phyloP scores from a whole-genome alignment of 2,797 vertebrate species.

The Podargus strigoides region DNA sequence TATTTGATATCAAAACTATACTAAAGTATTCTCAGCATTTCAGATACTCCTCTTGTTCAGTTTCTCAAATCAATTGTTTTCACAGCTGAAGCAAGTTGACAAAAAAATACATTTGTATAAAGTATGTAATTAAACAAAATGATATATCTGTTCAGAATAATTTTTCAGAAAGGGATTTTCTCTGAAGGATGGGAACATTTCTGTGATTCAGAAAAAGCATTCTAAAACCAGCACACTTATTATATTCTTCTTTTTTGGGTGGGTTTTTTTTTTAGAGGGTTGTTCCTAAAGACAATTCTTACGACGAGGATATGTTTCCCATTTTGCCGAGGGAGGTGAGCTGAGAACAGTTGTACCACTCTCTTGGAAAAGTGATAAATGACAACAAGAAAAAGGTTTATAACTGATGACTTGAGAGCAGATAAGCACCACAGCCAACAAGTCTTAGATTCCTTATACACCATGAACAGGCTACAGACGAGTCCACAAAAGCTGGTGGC shows the following conservation, averaged over 20 bases:
- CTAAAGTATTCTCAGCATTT: background rate
- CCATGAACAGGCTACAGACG: background rate
- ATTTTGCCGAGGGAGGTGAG: background rate
- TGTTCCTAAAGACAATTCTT: background rate
- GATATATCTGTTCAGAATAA: background rate
- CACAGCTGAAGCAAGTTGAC: background rate
- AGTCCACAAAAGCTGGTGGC: background rate
- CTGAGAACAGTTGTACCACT: background rate
- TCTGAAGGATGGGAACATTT: background rate
- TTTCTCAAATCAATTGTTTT: background rate
- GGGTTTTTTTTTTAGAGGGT: background rate
- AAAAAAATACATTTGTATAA: background rate
- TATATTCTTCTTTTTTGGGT: no score
- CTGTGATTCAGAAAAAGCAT: background rate
- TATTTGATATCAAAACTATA: background rate
- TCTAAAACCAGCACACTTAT: background rate
- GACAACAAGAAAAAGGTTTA: background rate
- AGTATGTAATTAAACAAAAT: background rate
- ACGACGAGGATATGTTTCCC: fast-evolving
- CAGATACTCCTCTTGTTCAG: background rate
- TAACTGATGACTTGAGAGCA: background rate
- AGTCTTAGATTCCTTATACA: background rate
- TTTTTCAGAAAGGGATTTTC: background rate
- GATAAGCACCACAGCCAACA: background rate
- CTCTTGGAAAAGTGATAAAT: background rate